Base-by-base conservation (phyloP, 2,797 vertebrate species). In the Danionella dracula region DNA sequence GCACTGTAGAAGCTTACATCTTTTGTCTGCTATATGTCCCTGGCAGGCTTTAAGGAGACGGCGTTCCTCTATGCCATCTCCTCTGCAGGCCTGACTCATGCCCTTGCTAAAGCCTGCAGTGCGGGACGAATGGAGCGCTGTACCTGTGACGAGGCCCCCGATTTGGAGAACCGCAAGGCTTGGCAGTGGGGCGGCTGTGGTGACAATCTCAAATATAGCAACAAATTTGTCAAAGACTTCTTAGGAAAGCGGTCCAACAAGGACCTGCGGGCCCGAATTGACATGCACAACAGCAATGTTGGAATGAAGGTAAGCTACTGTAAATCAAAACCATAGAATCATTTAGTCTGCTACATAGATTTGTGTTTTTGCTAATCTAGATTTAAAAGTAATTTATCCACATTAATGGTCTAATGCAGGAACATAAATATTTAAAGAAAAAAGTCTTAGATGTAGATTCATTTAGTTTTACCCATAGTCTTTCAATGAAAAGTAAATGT, bases 151-250 rank as follows among this genome's bases (percentile, higher is more conserved):
- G 97, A 99, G 73, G 95, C 96, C 0, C 97, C 97, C 0, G 92
- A 99, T 81, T 84, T 99, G 86, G 95, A 98, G 87, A 99, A 99
- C 87, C 89, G 95, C 0, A 94, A 98, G 75, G 96, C 96, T 40
- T 99, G 97, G 97, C 96, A 98, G 82, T 99, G 97, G 97, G 96
- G 97, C 0, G 97, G 96, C 82, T 98, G 97, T 0, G 97, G 96
- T 0, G 97, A 99, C 89, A 99, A 99, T 83, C 93, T 98, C 48
- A 98, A 98, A 65, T 99, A 97, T 75, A 97, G 96, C 87, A 96
- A 97, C 89, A 99, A 98, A 78, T 99, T 99, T 16, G 95, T 97
- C 78, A 98, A 97, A 80, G 96, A 98, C 82, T 99, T 99, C 89
- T 86, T 98, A 75, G 94, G 94, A 76, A 93, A 95, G 84, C 92